A percentile compares a stretch with the other conserved stretches of the same genome.
Conservation (phyloP, 1,140 invertebrate genomes). For the Cydia pomonella region DNA sequence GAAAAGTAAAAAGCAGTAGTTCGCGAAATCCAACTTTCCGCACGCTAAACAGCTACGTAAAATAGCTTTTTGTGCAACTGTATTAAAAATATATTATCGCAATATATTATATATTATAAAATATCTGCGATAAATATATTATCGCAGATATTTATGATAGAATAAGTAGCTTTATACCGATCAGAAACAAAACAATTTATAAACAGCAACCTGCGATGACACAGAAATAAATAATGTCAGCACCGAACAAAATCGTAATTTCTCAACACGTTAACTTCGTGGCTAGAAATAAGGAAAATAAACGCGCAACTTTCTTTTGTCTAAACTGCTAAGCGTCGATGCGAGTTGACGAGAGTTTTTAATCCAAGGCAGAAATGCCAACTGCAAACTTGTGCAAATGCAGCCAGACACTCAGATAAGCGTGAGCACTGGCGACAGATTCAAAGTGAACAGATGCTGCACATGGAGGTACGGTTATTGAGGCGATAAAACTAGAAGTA, state of each 20-base stretch:
- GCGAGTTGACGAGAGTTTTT: constrained; percentile 20
- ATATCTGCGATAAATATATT: too few relatives aligned
- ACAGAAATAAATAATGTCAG: neutral
- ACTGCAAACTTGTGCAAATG: constrained; percentile 25
- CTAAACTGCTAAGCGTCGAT: constrained; percentile 18
- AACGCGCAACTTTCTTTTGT: constrained; percentile 22
- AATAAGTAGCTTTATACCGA: neutral
- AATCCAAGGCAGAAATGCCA: neutral
- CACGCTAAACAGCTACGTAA: too few relatives aligned
- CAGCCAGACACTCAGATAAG: constrained; percentile 10
- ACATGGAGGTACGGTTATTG: neutral
- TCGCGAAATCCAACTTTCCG: too few relatives aligned
- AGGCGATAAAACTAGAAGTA: neutral
- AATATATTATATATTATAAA: too few relatives aligned
- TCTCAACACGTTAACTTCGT: constrained; percentile 13
- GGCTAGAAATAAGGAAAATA: constrained; percentile 5
- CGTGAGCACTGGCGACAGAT: neutral
- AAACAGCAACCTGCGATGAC: neutral
- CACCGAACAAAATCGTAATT: neutral
- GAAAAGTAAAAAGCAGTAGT: too few relatives aligned
- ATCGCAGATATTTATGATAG: too few relatives aligned
- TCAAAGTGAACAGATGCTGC: neutral
- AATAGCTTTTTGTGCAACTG: too few relatives aligned
- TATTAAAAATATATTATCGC: too few relatives aligned
- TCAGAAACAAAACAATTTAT: neutral